Conservation (phyloP, 2,113 vertebrate genomes). For the Malurus elegans region DNA sequence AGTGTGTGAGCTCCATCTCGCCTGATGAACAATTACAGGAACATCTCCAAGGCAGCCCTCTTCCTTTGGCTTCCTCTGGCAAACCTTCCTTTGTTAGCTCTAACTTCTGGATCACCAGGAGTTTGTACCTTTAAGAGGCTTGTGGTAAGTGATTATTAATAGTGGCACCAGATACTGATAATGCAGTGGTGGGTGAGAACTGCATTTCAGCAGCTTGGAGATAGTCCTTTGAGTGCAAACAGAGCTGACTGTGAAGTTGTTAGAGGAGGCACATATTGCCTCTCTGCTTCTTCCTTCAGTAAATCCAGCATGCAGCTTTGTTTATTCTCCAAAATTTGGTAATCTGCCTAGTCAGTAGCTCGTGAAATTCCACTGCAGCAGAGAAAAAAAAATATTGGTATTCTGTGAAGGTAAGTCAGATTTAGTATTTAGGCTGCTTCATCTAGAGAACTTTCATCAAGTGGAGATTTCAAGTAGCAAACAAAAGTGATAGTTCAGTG, state of each 20-base stretch:
- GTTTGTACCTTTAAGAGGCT: conserved; percentile 49
- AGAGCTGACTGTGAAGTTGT: background rate
- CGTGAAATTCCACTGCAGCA: conserved; percentile 53
- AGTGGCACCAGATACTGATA: conserved; percentile 49
- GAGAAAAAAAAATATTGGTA: conserved; percentile 16
- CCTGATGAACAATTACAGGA: conserved; percentile 52
- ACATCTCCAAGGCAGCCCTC: conserved; percentile 34
- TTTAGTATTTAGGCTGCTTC: background rate
- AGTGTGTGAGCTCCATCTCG: conserved; percentile 14
- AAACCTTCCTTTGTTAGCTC: conserved; percentile 19
- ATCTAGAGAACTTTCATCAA: background rate
- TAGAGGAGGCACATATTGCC: background rate
- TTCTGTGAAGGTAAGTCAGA: conserved; percentile 19
- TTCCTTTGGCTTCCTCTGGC: conserved; percentile 45
- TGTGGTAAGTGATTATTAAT: conserved; percentile 46
- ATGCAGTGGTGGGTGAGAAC: conserved; percentile 3
- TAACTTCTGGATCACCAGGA: background rate
- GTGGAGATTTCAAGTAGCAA: background rate
- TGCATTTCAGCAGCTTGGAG: conserved; percentile 44
- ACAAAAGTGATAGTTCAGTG: background rate
- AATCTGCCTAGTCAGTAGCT: conserved; percentile 57
- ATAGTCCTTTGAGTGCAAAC: conserved; percentile 18
- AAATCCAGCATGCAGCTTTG: conserved; percentile 48
- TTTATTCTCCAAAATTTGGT: conserved; percentile 54
- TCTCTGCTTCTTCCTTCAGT: conserved; percentile 22